These are phyloP conservation scores for Onthophagus sagittarius DNA, from an alignment of 2,888 invertebrate species.

Conservation along the genomic window DNA sequence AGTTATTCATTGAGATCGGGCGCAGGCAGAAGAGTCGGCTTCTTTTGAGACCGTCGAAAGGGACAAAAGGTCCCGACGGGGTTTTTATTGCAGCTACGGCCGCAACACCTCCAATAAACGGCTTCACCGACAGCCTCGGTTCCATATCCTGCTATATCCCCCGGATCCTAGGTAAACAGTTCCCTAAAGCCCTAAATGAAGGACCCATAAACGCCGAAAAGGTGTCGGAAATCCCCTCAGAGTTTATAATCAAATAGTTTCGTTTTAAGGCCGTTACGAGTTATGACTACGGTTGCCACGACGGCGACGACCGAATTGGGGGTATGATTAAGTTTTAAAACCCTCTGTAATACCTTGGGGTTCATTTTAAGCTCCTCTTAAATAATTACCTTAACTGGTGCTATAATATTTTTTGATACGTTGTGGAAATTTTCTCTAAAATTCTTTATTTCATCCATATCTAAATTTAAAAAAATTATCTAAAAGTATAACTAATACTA, in stretches of 20 bases:
- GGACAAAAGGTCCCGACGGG: background rate
- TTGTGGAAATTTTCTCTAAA: too few relatives aligned
- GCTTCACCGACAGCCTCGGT: background rate
- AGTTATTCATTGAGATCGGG: conserved; percentile 33
- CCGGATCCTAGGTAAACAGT: background rate
- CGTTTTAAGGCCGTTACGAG: background rate
- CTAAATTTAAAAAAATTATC: too few relatives aligned
- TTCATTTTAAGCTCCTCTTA: background rate
- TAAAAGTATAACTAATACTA: too few relatives aligned
- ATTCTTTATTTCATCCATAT: too few relatives aligned
- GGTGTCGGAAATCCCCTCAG: background rate
- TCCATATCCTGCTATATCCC: background rate
- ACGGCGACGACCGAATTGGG: background rate
- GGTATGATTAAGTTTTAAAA: background rate
- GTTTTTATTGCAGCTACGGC: background rate
- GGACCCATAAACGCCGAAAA: background rate
- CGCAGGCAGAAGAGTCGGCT: background rate
- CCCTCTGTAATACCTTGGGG: background rate
- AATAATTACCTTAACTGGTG: background rate
- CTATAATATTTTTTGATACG: too few relatives aligned
- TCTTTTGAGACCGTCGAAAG: background rate
- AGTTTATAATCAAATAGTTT: background rate
- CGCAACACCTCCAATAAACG: background rate
- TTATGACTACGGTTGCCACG: background rate
- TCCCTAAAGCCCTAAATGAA: background rate